phyloP scores from a whole-genome alignment of 1,140 invertebrate species.

The Physella acuta region DNA sequence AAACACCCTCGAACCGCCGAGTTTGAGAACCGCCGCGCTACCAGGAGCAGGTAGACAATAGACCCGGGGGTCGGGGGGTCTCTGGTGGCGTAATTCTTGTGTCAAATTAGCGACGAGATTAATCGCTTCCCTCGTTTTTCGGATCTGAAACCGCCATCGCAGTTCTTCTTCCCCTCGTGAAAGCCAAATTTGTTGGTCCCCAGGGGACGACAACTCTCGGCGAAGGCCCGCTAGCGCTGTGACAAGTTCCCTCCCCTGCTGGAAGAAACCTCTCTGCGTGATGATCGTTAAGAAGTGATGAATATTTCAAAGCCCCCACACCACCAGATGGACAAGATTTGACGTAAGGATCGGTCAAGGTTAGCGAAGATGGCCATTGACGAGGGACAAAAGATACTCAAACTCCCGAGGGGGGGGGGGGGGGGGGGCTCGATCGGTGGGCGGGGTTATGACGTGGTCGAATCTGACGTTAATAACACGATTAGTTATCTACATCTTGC shows the following conservation, averaged over 20 bases:
- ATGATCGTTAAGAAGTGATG: slow-evolving; percentile 17
- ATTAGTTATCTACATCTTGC: too few species aligned
- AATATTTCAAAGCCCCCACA: slow-evolving; percentile 10
- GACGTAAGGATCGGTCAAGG: too few species aligned
- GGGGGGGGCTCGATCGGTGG: too few species aligned
- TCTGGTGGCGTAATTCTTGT: slow-evolving; percentile 14
- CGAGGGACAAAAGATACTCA: too few species aligned
- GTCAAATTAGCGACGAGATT: slow-evolving; percentile 8
- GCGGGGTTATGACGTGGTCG: too few species aligned
- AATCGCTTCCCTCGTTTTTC: slow-evolving; percentile 10
- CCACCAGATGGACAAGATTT: slow-evolving; percentile 10
- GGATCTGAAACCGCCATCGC: background rate
- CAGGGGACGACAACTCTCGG: slow-evolving; percentile 1
- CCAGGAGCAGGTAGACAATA: slow-evolving; percentile 5
- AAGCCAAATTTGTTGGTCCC: background rate
- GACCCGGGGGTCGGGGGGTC: background rate
- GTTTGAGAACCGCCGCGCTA: background rate
- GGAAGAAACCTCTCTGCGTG: background rate
- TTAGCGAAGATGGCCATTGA: too few species aligned
- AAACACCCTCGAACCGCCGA: slow-evolving; percentile 1
- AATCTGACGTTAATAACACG: too few species aligned
- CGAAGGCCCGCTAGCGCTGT: background rate
- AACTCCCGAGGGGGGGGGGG: too few species aligned
- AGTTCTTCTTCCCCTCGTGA: background rate
- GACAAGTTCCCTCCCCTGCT: background rate